Percentiles rank a stretch among this genome's conserved stretches.
These are phyloP conservation scores for Macrosiphum euphorbiae DNA, from an alignment of 2,888 invertebrate genomes.

Conservation along the genomic window DNA sequence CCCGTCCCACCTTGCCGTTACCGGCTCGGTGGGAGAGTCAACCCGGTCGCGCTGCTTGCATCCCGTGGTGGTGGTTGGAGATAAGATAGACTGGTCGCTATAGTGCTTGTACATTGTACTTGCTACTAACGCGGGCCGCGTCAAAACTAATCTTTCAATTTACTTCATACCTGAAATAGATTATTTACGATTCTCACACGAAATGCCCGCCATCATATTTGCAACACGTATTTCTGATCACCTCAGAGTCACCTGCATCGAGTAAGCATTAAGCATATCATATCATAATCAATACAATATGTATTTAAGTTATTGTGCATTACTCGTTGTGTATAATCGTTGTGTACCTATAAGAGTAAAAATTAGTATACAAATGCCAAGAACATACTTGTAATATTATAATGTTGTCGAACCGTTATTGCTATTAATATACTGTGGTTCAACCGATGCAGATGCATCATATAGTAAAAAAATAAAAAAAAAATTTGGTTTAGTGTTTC, in stretches of 20 bases:
- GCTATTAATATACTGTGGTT: neutral
- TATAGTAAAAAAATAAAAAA: neutral
- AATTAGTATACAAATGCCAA: neutral
- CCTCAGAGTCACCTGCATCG: neutral
- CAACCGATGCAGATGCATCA: too few species aligned
- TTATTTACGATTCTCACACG: neutral
- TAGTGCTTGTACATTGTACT: too few species aligned
- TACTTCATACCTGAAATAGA: neutral
- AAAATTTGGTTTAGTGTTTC: neutral
- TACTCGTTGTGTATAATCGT: neutral
- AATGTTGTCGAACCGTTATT: neutral
- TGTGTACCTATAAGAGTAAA: neutral
- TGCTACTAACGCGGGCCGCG: too few species aligned
- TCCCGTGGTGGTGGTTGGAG: too few species aligned
- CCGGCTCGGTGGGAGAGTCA: too few species aligned
- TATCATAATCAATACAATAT: neutral
- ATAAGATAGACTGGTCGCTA: too few species aligned
- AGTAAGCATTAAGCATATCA: too few species aligned
- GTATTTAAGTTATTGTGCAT: neutral
- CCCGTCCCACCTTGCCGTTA: too few species aligned
- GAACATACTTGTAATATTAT: neutral
- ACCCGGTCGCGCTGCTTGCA: too few species aligned
- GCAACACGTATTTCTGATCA: neutral
- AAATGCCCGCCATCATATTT: neutral
- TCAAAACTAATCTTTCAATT: neutral